Base-by-base conservation (phyloP, 2,797 vertebrate species). In the Mycteria americana region DNA sequence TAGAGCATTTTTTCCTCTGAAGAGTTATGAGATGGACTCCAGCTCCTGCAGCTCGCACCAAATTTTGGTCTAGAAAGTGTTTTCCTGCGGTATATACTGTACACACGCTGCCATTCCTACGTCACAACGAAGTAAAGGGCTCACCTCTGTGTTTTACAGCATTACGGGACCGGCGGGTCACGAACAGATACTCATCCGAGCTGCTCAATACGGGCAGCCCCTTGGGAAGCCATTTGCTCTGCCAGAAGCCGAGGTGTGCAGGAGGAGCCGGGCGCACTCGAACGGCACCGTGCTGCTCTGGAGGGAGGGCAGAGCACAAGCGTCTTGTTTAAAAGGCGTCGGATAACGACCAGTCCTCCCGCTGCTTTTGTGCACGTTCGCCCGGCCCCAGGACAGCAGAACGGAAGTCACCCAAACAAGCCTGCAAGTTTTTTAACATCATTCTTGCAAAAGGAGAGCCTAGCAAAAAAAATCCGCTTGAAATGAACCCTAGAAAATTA, bases 221-320 rank as follows among this genome's bases (percentile, higher is more conserved):
- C 51, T 41, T 2, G 22, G 70, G 51, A 69, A 81, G 50, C 41
- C 74, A 5, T 67, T 8, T 4, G 74, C 45, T 31, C 65, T 31
- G 51, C 45, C 51, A 43, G 70, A 21, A 54, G 69, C 37, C 4
- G 11, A 7, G 41, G 33, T 4, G 22, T 2, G 24, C 67, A 41
- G 48, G 6, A 65, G 35, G 65, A 41, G 31, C 48, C 4, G 2
- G 35, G 43, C 0, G 1, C 2, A 1, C 43, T 43, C 18, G 0
- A 16, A 4, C 1, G 1, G n/a, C 2, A 31, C 74, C n/a, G n/a
- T 9, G 68, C 64, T 43, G 70, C 67, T 80, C 50, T 3, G 1
- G 2, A 37, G 57, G 70, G 46, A 30, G 54, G 33, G 28, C 35
- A n/a, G 31, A 59, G 62, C 70, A 30, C 27, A 4, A 57, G 21